Evolutionary conservation across 2,888 invertebrate genomes (phyloP), one percentile per base, ranked within the genome.

Genomic region (Pristionchus japonicus): DNA sequence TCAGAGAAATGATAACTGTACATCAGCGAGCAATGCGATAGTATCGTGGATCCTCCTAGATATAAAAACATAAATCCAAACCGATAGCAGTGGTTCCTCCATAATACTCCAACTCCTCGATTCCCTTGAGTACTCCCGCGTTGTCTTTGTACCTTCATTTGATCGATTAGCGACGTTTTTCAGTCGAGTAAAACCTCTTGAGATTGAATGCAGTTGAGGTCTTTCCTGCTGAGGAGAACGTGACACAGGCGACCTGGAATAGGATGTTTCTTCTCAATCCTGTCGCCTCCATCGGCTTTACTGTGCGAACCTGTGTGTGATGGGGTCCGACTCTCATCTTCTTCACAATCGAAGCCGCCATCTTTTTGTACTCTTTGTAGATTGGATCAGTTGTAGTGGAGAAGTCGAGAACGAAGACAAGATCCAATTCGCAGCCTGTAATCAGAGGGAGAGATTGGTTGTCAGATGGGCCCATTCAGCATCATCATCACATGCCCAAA

Each of bases 61-160:
- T 52, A 9, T 20, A 52, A 52, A 7, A 52, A 52, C 11, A 52
- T 20, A 0, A 52, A 52, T 52, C 52, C 0, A 20, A 15, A 92
- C 92, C 94, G 70, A 94, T 90, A 20, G 93, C 92, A n/a, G 94
- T 94, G 31, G 93, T 92, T 86, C 94, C 94, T 31, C 94, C 94
- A 15, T 88, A 90, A 70, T 92, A 92, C 84, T 92, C 90, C 85
- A 92, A 64, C 11, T 90, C 89, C 49, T 91, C 89, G 40, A 94
- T 92, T 27, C 89, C 93, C 15, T 89, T 88, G 15, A 94, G 83
- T 17, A 93, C 92, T n/a, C 93, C 91, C 15, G 90, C 92, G 27
- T 91, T 90, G 17, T 90, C 92, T 20, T 91, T 88, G 89, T 90
- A 92, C 77, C 90, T 89, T 3, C 34, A 83, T 4, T 67, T 34